These are phyloP conservation scores for Plemyria rubiginata DNA, from an alignment of 2,888 invertebrate genomes.

Conservation along the genomic window DNA sequence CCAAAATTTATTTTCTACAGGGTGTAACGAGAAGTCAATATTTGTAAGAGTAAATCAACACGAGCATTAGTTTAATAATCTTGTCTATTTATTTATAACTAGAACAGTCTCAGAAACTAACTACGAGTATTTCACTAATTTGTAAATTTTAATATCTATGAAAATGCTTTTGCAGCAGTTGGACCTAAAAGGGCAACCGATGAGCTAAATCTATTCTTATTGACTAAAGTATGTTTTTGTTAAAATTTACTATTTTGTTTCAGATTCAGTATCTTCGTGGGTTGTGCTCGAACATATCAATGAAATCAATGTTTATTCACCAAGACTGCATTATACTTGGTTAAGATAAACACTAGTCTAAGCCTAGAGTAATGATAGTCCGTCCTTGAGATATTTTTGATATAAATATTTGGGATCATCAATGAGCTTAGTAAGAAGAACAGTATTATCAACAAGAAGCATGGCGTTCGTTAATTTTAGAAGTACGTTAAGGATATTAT, in stretches of 20 bases:
- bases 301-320: conserved; percentile 52
- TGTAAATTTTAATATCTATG: too few relatives aligned
- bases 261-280: conserved; percentile 61
- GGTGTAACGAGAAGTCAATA: too few relatives aligned
- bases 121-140: too few relatives aligned
- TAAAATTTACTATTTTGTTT: conserved; percentile 57
- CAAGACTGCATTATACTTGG: conserved; percentile 56
- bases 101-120: too few relatives aligned
- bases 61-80: too few relatives aligned
- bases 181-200: too few relatives aligned
- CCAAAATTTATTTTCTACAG: too few relatives aligned
- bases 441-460: conserved; percentile 54
- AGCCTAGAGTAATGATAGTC: conserved; percentile 60
- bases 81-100: too few relatives aligned
- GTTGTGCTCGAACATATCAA: conserved; percentile 59
- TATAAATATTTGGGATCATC: conserved; percentile 59
- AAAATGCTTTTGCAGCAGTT: too few relatives aligned
- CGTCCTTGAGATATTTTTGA: conserved; percentile 64
- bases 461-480: conserved; percentile 69
- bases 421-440: conserved; percentile 65
- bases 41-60: too few relatives aligned
- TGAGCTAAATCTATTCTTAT: neutral
- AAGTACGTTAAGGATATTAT: conserved; percentile 68
- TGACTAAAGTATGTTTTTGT: neutral
- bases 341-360: conserved; percentile 51